Evolutionary conservation across 2,113 vertebrate genomes (phyloP), one percentile per base, ranked within the genome.

Genomic region (Callaeas wilsoni): DNA sequence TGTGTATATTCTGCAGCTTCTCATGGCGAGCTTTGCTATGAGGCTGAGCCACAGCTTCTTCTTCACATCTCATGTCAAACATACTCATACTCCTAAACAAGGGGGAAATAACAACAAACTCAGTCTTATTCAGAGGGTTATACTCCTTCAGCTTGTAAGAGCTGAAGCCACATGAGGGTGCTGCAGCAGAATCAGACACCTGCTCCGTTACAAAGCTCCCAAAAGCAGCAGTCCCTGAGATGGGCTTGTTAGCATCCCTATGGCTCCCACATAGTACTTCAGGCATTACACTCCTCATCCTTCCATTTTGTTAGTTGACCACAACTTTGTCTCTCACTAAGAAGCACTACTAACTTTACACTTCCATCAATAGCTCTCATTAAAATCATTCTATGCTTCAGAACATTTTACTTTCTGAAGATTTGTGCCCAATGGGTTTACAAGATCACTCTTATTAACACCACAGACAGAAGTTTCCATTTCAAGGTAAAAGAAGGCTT

Each of bases 11-110:
- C 97, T 99, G 99, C 94, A 99, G 98, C 91, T 98, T 98, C 92
- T 99, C 99, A 60, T 99, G 99, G 52, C 99, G 99, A 87, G 98
- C 98, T 96, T 98, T 99, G 98, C 99, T 99, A 93, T 99, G 99
- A 8, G 99, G 99, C 74, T 98, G 98, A 96, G 98, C 60, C 44
- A 95, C 52, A 52, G 97, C 94, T 56, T 99, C 99, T 23, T 99
- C 99, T 83, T 99, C 98, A 33, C 97, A 98, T 57, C 99, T 98
- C 99, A 99, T 98, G 96, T 99, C 99, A 49, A 99, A 99, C 99
- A 99, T 99, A 87, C 99, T 99, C 91, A 99, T 71, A 71, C 99
- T 99, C 98, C 99, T 99, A 92, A 42, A 93, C 29, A 35, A 50
- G 10, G 50, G 47, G 84, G 39, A 44, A 59, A 67, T 8, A 77